phyloP scores from a whole-genome alignment of 2,797 vertebrate genomes.

The Pygocentrus nattereri region DNA sequence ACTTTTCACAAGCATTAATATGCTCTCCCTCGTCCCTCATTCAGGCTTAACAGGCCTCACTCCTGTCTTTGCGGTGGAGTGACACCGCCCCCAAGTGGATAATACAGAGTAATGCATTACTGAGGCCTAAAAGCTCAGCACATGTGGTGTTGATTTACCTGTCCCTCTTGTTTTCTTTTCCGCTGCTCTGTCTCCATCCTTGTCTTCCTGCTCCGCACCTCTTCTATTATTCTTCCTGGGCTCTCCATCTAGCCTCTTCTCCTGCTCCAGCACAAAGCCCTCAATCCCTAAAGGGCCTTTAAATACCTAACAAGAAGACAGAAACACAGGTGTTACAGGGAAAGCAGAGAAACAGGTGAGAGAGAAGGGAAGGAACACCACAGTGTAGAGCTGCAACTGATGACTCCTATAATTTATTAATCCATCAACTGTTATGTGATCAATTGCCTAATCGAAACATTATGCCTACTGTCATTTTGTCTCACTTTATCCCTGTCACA shows the following conservation, averaged over 20 bases:
- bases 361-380: too few species aligned
- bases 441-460: too few species aligned
- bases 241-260: conserved; percentile 75
- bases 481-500: too few species aligned
- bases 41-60: not conserved
- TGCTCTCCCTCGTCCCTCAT: not conserved
- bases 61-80: conserved; percentile 35
- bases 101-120: conserved; percentile 6
- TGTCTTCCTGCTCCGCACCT: conserved; percentile 19
- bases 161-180: conserved; percentile 67
- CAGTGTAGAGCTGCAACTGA: too few species aligned
- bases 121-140: not conserved
- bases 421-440: too few species aligned
- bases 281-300: conserved; percentile 85
- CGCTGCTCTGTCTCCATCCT: not conserved
- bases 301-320: conserved; percentile 75
- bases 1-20: not conserved
- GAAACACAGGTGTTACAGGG: not conserved
- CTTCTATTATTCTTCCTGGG: conserved; percentile 55
- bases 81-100: conserved; percentile 67
- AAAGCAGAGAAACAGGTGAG: not conserved
- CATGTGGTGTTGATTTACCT: conserved; percentile 62
- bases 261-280: conserved; percentile 88
- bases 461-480: too few species aligned
- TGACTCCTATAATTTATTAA: too few species aligned